phyloP scores from a whole-genome alignment of 2,113 vertebrate species.

The Laterallus jamaicensis region DNA sequence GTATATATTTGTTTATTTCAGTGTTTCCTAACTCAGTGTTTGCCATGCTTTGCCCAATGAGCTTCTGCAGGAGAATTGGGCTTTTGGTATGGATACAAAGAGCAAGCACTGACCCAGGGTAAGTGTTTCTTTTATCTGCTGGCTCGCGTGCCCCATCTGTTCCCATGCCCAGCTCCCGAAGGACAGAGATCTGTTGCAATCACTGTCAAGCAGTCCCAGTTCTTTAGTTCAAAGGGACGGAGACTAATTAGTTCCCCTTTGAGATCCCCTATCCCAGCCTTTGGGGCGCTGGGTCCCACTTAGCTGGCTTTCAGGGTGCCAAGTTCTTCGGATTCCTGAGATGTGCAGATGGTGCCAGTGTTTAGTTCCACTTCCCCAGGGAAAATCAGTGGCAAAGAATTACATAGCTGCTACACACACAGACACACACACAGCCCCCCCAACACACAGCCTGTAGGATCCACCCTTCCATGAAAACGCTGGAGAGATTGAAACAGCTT shows the following conservation, averaged over 20 bases:
- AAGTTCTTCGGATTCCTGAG: neutral
- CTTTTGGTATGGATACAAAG: neutral
- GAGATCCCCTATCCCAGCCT: neutral
- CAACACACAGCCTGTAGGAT: neutral
- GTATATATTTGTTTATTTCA: neutral
- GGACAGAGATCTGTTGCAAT: neutral
- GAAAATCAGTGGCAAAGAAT: neutral
- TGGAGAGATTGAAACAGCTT: conserved; percentile 41
- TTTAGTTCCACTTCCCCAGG: neutral
- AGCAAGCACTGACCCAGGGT: neutral
- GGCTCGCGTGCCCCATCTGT: neutral
- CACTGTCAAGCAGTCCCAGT: neutral
- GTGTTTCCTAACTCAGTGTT: neutral
- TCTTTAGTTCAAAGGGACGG: neutral
- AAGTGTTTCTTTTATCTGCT: conserved; percentile 11
- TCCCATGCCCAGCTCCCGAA: neutral
- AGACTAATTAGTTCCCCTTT: neutral
- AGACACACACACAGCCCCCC: too few relatives aligned
- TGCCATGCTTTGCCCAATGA: conserved; percentile 15
- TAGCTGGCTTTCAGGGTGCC: neutral
- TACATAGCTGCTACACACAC: neutral
- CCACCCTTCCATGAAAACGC: conserved; percentile 23
- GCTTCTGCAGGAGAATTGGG: neutral
- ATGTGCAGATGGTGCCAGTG: neutral
- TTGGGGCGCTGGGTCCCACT: neutral